phyloP scores from a whole-genome alignment of 2,888 invertebrate species.

The Hybos culiciformis region DNA sequence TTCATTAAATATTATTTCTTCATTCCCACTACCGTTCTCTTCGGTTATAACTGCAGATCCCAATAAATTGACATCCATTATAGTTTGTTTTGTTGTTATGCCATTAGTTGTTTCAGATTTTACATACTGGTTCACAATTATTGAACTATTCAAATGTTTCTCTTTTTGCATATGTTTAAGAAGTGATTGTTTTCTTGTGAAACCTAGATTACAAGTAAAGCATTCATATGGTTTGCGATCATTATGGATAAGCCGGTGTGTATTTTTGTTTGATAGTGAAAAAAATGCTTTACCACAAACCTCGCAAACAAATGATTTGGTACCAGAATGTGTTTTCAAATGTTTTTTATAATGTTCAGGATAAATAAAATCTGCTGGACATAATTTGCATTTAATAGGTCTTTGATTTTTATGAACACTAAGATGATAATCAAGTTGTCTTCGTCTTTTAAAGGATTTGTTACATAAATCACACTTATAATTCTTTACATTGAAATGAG shows the following conservation, averaged over 20 bases:
- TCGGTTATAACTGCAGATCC: slow-evolving; percentile 10
- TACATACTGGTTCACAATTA: slow-evolving; percentile 72
- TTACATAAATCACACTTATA: slow-evolving; percentile 57
- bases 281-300: slow-evolving; percentile 76
- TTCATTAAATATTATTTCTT: neutral
- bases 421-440: slow-evolving; percentile 66
- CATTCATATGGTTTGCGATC: slow-evolving; percentile 81
- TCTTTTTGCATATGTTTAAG: slow-evolving; percentile 59
- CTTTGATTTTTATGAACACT: slow-evolving; percentile 72
- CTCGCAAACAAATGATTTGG: slow-evolving; percentile 61
- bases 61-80: slow-evolving; percentile 36
- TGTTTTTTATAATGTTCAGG: slow-evolving; percentile 68
- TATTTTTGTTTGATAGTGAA: slow-evolving; percentile 71
- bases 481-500: slow-evolving; percentile 62
- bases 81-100: too few species aligned
- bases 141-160: slow-evolving; percentile 59
- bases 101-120: too few species aligned
- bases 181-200: slow-evolving; percentile 68
- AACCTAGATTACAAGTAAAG: slow-evolving; percentile 63
- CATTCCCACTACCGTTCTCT: neutral
- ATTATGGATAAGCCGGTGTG: slow-evolving; percentile 71
- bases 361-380: slow-evolving; percentile 67
- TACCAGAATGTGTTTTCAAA: slow-evolving; percentile 60
- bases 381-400: slow-evolving; percentile 57
- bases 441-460: slow-evolving; percentile 52